Evolutionary conservation across 2,113 vertebrate species (phyloP).

Genomic region (Plectropomus leopardus): DNA sequence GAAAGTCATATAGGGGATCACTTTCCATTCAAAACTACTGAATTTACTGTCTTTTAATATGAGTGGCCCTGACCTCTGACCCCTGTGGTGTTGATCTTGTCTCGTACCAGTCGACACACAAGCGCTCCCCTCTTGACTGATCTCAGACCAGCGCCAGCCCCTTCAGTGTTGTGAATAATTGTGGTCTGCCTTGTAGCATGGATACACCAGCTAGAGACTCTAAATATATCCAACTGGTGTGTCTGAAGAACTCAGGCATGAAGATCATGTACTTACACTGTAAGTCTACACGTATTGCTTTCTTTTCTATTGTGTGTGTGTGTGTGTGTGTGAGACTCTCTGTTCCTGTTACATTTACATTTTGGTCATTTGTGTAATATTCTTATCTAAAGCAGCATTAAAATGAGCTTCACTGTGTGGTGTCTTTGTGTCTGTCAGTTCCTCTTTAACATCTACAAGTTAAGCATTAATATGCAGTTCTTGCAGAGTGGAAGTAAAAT

Average conservation of each 20-base stretch:
- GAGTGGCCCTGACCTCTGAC: conserved; percentile 45
- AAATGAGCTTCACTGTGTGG: conserved; percentile 20
- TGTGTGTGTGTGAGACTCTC: conserved; percentile 19
- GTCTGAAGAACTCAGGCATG: conserved; percentile 71
- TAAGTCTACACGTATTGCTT: conserved; percentile 67
- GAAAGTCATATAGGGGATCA: neutral
- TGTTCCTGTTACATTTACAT: conserved; percentile 25
- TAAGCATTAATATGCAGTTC: neutral
- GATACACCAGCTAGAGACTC: conserved; percentile 77
- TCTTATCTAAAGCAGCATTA: conserved; percentile 28
- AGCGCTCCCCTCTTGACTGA: conserved; percentile 44
- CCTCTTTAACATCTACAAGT: neutral
- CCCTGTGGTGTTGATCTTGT: conserved; percentile 41
- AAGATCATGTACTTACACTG: conserved; percentile 71
- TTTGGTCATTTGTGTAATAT: neutral
- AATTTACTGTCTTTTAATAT: neutral
- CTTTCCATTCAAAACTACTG: too few species aligned
- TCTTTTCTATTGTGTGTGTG: conserved; percentile 59
- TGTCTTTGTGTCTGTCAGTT: neutral
- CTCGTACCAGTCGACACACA: conserved; percentile 33
- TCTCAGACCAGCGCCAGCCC: conserved; percentile 52
- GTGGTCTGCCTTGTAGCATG: conserved; percentile 75
- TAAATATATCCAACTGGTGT: conserved; percentile 82
- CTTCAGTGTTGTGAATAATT: conserved; percentile 72
- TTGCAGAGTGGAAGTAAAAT: neutral